Percentiles rank a stretch among this genome's conserved stretches.
phyloP scores from a whole-genome alignment of 2,797 vertebrate genomes.

The Syngnathus acus region DNA sequence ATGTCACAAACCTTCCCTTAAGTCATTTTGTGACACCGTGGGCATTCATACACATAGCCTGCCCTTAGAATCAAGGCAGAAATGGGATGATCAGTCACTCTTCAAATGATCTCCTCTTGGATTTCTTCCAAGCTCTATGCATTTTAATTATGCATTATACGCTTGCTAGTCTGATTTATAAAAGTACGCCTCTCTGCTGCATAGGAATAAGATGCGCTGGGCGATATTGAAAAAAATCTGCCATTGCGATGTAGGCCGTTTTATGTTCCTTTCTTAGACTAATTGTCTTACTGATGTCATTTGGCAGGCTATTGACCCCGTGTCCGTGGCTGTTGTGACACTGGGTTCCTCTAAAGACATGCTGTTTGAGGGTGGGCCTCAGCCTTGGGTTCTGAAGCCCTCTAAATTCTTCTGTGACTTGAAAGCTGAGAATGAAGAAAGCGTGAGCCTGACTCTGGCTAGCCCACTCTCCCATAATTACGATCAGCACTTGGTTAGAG shows the following conservation, averaged over 20 bases:
- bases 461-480: slow-evolving; percentile 72
- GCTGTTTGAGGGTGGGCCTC: slow-evolving; percentile 89
- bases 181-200: slow-evolving; percentile 4
- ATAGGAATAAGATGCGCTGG: slow-evolving; percentile 7
- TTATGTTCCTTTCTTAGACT: not conserved
- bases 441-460: slow-evolving; percentile 63
- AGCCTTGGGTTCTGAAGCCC: slow-evolving; percentile 91
- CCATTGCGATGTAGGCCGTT: too few relatives aligned
- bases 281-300: not conserved
- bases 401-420: slow-evolving; percentile 88
- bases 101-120: slow-evolving; percentile 17
- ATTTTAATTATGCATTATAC: slow-evolving; percentile 44
- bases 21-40: slow-evolving; percentile 17
- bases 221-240: too few relatives aligned
- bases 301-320: slow-evolving; percentile 82
- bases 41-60: slow-evolving; percentile 12
- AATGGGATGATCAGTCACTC: slow-evolving; percentile 27
- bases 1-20: slow-evolving; percentile 7
- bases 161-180: slow-evolving; percentile 21
- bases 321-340: slow-evolving; percentile 82
- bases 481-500: slow-evolving; percentile 79
- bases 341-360: slow-evolving; percentile 93
- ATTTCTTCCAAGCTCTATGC: slow-evolving; percentile 23
- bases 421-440: slow-evolving; percentile 68
- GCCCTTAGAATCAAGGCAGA: slow-evolving; percentile 17